Conservation (phyloP, 2,888 invertebrate genomes). For the Erebia palarica region DNA sequence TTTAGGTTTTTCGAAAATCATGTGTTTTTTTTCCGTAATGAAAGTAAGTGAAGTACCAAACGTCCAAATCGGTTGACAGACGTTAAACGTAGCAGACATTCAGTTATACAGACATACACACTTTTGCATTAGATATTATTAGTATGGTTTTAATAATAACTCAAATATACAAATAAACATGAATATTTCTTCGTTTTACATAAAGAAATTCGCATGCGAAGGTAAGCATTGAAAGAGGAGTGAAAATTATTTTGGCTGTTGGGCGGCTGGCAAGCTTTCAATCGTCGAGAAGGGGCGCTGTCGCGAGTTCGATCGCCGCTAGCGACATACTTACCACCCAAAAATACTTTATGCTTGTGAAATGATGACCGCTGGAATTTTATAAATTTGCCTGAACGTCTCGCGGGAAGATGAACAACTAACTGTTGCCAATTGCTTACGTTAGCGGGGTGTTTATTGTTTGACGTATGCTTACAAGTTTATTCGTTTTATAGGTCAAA, state of each 20-base stretch:
- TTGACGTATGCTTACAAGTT: neutral
- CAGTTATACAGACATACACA: no score
- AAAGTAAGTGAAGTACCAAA: no score
- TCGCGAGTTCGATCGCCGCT: slow-evolving; percentile 58
- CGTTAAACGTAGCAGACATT: no score
- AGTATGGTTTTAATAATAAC: neutral
- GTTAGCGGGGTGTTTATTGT: neutral
- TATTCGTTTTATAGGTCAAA: neutral
- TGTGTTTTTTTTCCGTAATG: no score
- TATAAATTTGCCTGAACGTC: slow-evolving; percentile 23
- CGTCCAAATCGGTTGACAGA: no score
- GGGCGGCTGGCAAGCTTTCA: slow-evolving; percentile 73
- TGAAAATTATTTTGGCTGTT: slow-evolving; percentile 74
- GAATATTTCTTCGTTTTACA: slow-evolving; percentile 14
- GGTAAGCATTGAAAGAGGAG: slow-evolving; percentile 56
- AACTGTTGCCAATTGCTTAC: slow-evolving; percentile 23
- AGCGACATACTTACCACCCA: slow-evolving; percentile 58
- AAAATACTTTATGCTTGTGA: slow-evolving; percentile 58
- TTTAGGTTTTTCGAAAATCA: no score
- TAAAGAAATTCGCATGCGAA: slow-evolving; percentile 29
- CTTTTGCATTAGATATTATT: no score
- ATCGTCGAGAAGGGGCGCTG: slow-evolving; percentile 54
- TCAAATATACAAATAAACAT: neutral
- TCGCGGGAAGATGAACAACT: slow-evolving; percentile 19
- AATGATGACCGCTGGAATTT: slow-evolving; percentile 44